These are phyloP conservation scores for Trichopoda pennipes DNA, from an alignment of 2,888 invertebrate genomes.

Conservation along the genomic window DNA sequence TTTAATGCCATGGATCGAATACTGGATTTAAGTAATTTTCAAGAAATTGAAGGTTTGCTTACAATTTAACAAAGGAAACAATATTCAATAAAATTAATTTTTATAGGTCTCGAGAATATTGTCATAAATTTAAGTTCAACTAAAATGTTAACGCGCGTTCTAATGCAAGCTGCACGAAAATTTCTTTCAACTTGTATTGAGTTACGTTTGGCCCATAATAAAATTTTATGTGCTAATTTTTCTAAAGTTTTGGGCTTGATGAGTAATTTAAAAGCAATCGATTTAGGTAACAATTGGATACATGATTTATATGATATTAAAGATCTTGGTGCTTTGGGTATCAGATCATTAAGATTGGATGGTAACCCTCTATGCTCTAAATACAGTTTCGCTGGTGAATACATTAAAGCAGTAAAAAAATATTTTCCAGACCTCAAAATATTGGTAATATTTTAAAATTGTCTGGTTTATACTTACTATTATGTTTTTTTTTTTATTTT, in stretches of 20 bases:
- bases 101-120: slow-evolving; percentile 73
- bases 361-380: slow-evolving; percentile 77
- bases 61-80: not conserved
- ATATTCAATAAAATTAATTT: not conserved
- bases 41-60: slow-evolving; percentile 71
- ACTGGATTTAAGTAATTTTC: slow-evolving; percentile 75
- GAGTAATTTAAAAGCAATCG: slow-evolving; percentile 75
- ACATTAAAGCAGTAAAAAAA: slow-evolving; percentile 73
- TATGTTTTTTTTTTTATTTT: not conserved
- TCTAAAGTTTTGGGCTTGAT: slow-evolving; percentile 73
- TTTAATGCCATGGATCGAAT: slow-evolving; percentile 75
- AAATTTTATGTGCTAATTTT: slow-evolving; percentile 72
- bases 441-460: slow-evolving; percentile 67
- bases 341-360: slow-evolving; percentile 75
- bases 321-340: slow-evolving; percentile 72
- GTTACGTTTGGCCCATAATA: slow-evolving; percentile 74
- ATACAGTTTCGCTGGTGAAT: slow-evolving; percentile 75
- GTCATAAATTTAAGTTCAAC: slow-evolving; percentile 74
- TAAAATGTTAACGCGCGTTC: slow-evolving; percentile 73
- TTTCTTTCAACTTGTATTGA: slow-evolving; percentile 75
- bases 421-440: slow-evolving; percentile 74
- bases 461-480: not conserved
- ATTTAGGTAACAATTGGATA: slow-evolving; percentile 76
- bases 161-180: slow-evolving; percentile 74
- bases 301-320: slow-evolving; percentile 72